phyloP scores from a whole-genome alignment of 2,113 vertebrate species.

The Pachycephala philippinensis region DNA sequence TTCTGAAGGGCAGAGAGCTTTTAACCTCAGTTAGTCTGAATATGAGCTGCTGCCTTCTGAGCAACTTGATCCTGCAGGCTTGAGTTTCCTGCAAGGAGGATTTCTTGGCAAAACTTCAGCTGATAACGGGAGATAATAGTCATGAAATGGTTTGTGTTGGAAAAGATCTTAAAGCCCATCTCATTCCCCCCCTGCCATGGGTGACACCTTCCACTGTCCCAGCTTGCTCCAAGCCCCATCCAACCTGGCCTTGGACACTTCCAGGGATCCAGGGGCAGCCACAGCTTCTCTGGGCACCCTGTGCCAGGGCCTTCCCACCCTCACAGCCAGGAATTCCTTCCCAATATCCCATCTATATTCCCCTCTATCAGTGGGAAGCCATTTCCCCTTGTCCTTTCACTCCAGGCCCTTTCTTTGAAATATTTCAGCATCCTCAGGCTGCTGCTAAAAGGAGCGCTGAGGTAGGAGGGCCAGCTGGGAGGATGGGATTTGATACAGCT shows the following conservation, averaged over 20 bases:
- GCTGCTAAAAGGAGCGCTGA: rapidly evolving
- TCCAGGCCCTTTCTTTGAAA: not conserved
- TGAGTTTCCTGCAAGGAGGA: not conserved
- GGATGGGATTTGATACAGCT: not conserved
- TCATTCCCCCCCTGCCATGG: not conserved
- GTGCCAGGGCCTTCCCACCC: not conserved
- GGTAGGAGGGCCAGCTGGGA: not conserved
- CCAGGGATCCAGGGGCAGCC: not conserved
- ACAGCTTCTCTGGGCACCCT: not conserved
- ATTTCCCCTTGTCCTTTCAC: not conserved
- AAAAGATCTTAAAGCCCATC: not conserved
- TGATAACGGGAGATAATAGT: not conserved
- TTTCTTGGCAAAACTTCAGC: not conserved
- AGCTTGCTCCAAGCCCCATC: rapidly evolving
- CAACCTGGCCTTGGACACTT: rapidly evolving
- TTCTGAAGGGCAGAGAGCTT: not conserved
- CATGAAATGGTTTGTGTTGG: not conserved
- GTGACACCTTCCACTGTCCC: not conserved
- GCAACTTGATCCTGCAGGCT: not conserved
- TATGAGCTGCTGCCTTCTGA: not conserved
- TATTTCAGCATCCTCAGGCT: not conserved
- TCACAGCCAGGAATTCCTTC: rapidly evolving
- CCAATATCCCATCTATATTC: not conserved
- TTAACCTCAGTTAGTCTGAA: not conserved
- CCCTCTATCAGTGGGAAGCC: not conserved